phyloP scores from a whole-genome alignment of 2,113 vertebrate species.

The Nesogale talazaci region DNA sequence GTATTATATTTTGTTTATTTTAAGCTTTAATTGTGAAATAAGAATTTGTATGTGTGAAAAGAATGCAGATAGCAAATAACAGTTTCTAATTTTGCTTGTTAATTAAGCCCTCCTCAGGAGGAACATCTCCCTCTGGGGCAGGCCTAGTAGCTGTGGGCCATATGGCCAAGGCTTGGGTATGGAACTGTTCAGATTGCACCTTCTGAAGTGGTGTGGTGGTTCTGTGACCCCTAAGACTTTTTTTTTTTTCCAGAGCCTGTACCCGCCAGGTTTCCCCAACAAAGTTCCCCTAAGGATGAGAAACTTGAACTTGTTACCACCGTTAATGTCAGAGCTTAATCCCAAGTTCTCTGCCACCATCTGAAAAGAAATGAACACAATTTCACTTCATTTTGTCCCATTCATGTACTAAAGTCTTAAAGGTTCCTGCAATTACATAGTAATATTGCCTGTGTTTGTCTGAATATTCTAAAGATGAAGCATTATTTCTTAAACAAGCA shows the following conservation, averaged over 20 bases:
- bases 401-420: neutral
- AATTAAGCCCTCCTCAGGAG: neutral
- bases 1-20: conserved; percentile 81
- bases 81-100: neutral
- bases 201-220: neutral
- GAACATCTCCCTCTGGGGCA: neutral
- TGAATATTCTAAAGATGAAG: neutral
- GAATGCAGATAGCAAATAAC: neutral
- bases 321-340: neutral
- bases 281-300: neutral
- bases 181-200: neutral
- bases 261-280: neutral
- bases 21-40: conserved; percentile 21
- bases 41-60: neutral
- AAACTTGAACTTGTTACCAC: neutral
- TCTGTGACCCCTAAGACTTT: neutral
- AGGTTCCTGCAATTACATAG: neutral
- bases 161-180: neutral
- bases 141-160: neutral
- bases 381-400: conserved; percentile 30
- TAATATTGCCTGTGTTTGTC: neutral
- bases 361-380: neutral
- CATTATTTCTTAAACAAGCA: neutral
- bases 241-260: neutral
- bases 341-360: neutral